phyloP scores from a whole-genome alignment of 1,140 invertebrate genomes.

The Diachasma alloeum region DNA sequence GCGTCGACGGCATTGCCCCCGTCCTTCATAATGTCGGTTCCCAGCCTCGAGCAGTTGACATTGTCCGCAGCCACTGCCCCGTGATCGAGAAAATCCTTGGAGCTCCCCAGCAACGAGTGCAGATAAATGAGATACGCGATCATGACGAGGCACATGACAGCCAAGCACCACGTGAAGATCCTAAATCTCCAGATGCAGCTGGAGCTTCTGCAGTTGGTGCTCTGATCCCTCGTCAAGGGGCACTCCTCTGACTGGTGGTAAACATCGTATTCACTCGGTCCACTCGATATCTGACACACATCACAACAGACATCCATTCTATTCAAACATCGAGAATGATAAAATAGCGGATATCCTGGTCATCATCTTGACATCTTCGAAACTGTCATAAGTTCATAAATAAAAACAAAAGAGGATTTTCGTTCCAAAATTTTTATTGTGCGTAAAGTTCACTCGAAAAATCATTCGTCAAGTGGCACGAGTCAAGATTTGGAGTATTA shows the following conservation, averaged over 20 bases:
- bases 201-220: not conserved
- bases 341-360: not conserved
- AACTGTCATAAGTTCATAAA: not conserved
- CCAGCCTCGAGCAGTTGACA: conserved; percentile 76
- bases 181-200: not conserved
- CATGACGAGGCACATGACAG: not conserved
- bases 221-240: not conserved
- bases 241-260: not conserved
- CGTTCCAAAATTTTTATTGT: not conserved
- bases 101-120: not conserved
- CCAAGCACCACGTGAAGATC: not conserved
- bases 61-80: conserved; percentile 79
- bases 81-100: conserved; percentile 55
- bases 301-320: not conserved
- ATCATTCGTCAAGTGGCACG: not conserved
- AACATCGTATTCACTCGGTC: not conserved
- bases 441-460: not conserved
- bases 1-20: conserved; percentile 78
- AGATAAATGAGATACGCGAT: not conserved
- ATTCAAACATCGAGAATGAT: not conserved
- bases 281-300: not conserved
- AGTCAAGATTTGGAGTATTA: no score
- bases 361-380: not conserved
- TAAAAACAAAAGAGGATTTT: not conserved
- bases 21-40: conserved; percentile 71